phyloP scores from a whole-genome alignment of 1,140 invertebrate genomes.

The Dermatophagoides farinae region DNA sequence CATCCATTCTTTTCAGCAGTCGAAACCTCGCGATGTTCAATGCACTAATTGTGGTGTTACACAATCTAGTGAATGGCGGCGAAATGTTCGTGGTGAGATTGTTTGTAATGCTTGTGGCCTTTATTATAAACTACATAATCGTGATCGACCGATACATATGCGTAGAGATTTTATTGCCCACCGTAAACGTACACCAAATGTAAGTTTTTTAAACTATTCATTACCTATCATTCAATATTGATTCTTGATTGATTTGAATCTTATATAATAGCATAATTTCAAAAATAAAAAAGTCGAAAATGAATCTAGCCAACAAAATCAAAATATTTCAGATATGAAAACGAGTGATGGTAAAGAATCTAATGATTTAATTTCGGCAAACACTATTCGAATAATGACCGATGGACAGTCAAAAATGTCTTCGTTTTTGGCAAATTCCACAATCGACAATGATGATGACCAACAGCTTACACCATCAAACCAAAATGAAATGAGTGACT shows the following conservation, averaged over 20 bases:
- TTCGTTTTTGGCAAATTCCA: slow-evolving; percentile 18
- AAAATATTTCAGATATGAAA: not conserved
- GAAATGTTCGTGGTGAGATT: slow-evolving; percentile 87
- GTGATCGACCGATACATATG: slow-evolving; percentile 10
- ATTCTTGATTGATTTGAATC: not conserved
- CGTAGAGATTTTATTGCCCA: slow-evolving; percentile 11
- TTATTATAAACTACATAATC: slow-evolving; percentile 40
- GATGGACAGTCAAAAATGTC: slow-evolving; percentile 1
- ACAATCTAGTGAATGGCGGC: slow-evolving; percentile 13
- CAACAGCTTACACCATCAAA: not conserved
- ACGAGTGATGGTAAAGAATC: not conserved
- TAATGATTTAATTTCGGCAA: not conserved
- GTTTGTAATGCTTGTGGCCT: slow-evolving; percentile 95
- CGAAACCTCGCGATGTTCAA: slow-evolving; percentile 3
- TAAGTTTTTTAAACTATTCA: not conserved
- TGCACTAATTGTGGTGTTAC: slow-evolving; percentile 6
- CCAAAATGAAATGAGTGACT: not conserved
- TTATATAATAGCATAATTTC: not conserved
- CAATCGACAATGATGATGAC: not conserved
- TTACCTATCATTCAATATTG: not conserved
- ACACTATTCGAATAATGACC: slow-evolving; percentile 9
- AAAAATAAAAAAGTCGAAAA: not conserved
- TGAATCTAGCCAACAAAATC: not conserved
- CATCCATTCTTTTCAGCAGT: not conserved
- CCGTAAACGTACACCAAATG: slow-evolving; percentile 6